These are phyloP conservation scores for Drosophila peninsularis DNA, from an alignment of 2,888 invertebrate genomes.

Conservation along the genomic window DNA sequence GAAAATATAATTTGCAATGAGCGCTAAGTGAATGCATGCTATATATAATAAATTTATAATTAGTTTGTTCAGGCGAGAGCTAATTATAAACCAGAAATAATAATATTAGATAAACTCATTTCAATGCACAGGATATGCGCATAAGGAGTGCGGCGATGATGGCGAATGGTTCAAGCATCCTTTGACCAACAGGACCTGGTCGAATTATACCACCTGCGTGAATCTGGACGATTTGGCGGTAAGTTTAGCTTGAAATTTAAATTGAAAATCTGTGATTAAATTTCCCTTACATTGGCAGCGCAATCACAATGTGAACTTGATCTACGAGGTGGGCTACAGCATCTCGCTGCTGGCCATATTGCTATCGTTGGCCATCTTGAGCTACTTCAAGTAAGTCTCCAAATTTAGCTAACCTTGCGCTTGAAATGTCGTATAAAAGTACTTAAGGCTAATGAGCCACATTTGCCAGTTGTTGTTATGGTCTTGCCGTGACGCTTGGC, in stretches of 20 bases:
- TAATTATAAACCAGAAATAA: conserved; percentile 1
- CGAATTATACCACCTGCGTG: conserved; percentile 95
- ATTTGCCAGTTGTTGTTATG: conserved; percentile 37
- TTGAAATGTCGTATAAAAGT: conserved; percentile 23
- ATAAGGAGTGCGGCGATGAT: conserved; percentile 91
- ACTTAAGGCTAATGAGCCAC: conserved; percentile 56
- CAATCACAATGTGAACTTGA: conserved; percentile 89
- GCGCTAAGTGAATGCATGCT: background rate
- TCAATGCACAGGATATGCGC: conserved; percentile 88
- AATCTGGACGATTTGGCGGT: conserved; percentile 89
- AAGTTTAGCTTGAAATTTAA: conserved; percentile 34
- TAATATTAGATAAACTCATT: conserved; percentile 7
- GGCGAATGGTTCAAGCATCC: conserved; percentile 95
- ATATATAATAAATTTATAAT: conserved; percentile 15
- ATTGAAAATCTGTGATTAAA: conserved; percentile 1
- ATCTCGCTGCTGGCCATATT: conserved; percentile 93
- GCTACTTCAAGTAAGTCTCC: conserved; percentile 93
- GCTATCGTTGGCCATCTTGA: conserved; percentile 92
- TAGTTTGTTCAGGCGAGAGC: conserved; percentile 2
- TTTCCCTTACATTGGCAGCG: conserved; percentile 86
- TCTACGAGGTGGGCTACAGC: conserved; percentile 94
- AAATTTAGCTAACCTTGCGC: background rate
- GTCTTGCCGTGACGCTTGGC: conserved; percentile 55
- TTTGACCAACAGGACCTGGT: conserved; percentile 91
- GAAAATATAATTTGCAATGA: conserved; percentile 19